Base-by-base conservation (phyloP, 2,888 invertebrate species). In the Lutraria lutraria region DNA sequence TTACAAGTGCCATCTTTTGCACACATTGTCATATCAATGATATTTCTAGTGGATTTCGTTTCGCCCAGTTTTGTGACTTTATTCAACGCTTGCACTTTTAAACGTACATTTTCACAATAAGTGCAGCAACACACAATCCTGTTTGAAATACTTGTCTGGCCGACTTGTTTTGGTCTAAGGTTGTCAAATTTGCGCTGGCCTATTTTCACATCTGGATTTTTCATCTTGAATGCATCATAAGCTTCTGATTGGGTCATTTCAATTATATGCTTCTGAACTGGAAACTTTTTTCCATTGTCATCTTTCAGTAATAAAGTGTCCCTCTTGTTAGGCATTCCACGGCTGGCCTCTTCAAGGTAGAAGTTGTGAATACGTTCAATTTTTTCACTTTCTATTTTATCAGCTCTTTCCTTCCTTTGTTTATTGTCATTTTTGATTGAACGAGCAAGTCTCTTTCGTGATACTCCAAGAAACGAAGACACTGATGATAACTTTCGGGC, bases 121-220 rank as follows among this genome's bases (percentile, higher is more conserved):
- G 87, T 83, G 31, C 87, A 87, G 54, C 85, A 87, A 54, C 87
- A 87, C 21, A 87, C 87, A 43, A 83, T 72, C 34, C 87, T 72
- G 25, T 87, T 76, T 31, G 87, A 43, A 21, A 79, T n/a, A n/a
- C 83, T 87, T 76, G 79, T 25, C 29, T n/a, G 68, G 10, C 80
- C 54, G 8, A 87, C 87, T 56, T 87, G 87, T 52, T n/a, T 13
- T 60, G 87, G 87, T 76, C 63, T 83, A 6, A 79, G 79, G 8
- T n/a, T 2, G 43, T 79, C 87, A 79, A 87, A 83, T 60, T 87
- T 87, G 12, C 87, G 72, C 60, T 84, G 84, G 3, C 84, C 80
- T n/a, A 79, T 60, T 81, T 56, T 83, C 2, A 88, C 60, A 60
- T 84, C n/a, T 15, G 84, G 84, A 68, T 84, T 84, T 13, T 60